Evolutionary conservation across 2,888 invertebrate species (phyloP).

Genomic region (Trisateles emortualis): DNA sequence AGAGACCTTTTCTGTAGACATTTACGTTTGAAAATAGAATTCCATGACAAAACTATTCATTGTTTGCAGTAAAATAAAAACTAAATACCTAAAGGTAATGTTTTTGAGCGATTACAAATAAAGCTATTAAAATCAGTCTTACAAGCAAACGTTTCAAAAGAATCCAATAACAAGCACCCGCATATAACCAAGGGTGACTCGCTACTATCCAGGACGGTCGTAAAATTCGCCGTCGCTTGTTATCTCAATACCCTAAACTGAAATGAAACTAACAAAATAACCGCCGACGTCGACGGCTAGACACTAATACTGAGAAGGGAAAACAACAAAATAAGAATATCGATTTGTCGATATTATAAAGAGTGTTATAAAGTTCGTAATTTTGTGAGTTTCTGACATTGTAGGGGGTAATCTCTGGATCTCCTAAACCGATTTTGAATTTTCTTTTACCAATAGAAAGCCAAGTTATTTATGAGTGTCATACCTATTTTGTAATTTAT

Average conservation of each 20-base stretch:
- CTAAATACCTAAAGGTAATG: too few relatives aligned
- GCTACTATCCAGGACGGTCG: constrained; percentile 61
- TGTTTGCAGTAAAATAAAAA: background rate
- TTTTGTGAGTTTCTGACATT: background rate
- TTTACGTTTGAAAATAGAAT: too few relatives aligned
- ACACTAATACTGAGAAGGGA: constrained; percentile 20
- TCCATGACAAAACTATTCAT: too few relatives aligned
- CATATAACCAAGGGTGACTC: constrained; percentile 50
- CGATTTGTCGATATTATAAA: background rate
- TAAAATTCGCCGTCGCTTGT: constrained; percentile 68
- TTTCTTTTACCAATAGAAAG: too few relatives aligned
- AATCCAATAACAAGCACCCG: constrained; percentile 47
- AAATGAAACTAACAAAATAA: constrained; percentile 52
- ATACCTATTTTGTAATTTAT: too few relatives aligned
- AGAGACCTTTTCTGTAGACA: too few relatives aligned
- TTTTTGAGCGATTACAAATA: too few relatives aligned
- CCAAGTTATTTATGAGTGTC: too few relatives aligned
- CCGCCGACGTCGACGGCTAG: constrained; percentile 19
- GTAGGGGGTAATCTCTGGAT: background rate
- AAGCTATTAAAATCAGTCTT: constrained; percentile 27
- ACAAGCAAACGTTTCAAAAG: constrained; percentile 48
- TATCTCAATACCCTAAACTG: constrained; percentile 57
- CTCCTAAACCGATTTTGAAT: too few relatives aligned
- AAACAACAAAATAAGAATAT: constrained; percentile 17
- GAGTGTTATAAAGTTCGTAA: too few relatives aligned